Conservation (phyloP, 2,888 invertebrate genomes). For the Pharmacophagus antenor region DNA sequence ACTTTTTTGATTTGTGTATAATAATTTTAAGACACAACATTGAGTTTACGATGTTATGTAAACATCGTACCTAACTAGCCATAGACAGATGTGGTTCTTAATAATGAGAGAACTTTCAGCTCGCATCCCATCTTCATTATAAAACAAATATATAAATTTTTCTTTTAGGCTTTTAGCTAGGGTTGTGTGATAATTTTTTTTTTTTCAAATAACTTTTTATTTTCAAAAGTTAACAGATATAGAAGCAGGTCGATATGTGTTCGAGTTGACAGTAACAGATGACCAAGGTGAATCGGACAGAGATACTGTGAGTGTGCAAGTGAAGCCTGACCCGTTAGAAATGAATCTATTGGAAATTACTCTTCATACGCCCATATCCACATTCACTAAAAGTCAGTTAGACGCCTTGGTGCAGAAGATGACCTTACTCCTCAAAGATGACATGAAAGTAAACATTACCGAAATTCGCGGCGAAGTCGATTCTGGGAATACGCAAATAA, state of each 20-base stretch:
- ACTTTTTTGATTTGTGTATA: no score
- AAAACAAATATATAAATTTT: no score
- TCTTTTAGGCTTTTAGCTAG: no score
- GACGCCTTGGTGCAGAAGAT: slow-evolving; percentile 90
- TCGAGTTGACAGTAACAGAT: slow-evolving; percentile 93
- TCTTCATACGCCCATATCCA: slow-evolving; percentile 85
- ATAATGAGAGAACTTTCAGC: no score
- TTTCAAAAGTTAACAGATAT: slow-evolving; percentile 86
- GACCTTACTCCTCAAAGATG: slow-evolving; percentile 88
- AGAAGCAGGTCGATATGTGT: slow-evolving; percentile 92
- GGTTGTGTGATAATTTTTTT: no score
- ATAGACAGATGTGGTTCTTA: no score
- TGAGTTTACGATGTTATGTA: no score
- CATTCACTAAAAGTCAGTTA: slow-evolving; percentile 81
- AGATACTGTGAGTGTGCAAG: slow-evolving; percentile 90
- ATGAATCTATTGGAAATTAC: slow-evolving; percentile 90
- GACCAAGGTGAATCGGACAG: slow-evolving; percentile 91
- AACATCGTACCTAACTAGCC: no score
- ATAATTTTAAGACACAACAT: no score
- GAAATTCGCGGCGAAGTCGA: slow-evolving; percentile 81
- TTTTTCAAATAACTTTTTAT: neutral
- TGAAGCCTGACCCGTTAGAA: slow-evolving; percentile 88
- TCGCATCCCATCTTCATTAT: no score
- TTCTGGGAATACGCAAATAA: slow-evolving; percentile 82
- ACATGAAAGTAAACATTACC: slow-evolving; percentile 82